Evolutionary conservation across 2,113 vertebrate species (phyloP).

Genomic region (Chloroceryle aenea): DNA sequence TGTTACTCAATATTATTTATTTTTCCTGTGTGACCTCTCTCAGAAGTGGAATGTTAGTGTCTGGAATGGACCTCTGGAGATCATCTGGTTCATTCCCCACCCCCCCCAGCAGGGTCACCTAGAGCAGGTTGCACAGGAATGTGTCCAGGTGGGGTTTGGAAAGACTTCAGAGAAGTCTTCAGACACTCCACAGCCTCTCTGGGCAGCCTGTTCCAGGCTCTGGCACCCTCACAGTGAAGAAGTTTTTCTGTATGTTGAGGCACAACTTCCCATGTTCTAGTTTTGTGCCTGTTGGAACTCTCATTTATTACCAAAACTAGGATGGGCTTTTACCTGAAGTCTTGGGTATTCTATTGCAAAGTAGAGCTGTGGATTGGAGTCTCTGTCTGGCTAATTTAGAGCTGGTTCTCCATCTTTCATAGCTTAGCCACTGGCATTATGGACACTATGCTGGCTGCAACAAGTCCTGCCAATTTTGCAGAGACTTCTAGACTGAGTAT

Average conservation of each 20-base stretch:
- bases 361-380: not conserved
- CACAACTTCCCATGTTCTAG: not conserved
- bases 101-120: too few relatives aligned
- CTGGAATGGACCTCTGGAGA: too few relatives aligned
- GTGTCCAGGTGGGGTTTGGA: too few relatives aligned
- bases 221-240: not conserved
- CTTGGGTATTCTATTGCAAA: not conserved
- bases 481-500: not conserved
- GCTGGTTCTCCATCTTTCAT: fast-evolving
- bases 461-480: not conserved
- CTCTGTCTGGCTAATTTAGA: not conserved
- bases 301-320: not conserved
- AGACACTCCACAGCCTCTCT: too few relatives aligned
- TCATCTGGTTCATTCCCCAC: too few relatives aligned
- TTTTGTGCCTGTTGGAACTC: not conserved
- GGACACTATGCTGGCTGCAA: not conserved
- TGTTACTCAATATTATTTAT: not conserved
- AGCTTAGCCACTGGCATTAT: fast-evolving
- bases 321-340: not conserved
- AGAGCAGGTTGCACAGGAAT: too few relatives aligned
- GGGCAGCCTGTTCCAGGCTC: too few relatives aligned
- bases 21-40: not conserved
- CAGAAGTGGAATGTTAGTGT: too few relatives aligned
- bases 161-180: too few relatives aligned
- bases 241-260: not conserved